These are phyloP conservation scores for Heterocephalus glaber DNA, from an alignment of 2,113 vertebrate genomes.

Conservation along the genomic window DNA sequence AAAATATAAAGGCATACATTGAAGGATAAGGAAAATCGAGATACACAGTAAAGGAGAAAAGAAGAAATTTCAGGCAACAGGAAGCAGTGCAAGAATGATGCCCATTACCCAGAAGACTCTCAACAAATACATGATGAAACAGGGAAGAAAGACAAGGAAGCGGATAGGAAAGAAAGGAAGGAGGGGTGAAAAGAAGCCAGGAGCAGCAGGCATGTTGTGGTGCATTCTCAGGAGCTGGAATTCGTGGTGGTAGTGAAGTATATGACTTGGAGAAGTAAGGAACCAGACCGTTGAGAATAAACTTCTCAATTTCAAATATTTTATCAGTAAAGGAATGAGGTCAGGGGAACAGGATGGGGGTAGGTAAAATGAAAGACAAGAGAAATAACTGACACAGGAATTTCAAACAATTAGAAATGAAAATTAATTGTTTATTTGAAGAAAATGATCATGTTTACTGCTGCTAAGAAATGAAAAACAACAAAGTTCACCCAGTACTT, in stretches of 20 bases:
- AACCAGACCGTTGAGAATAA: background rate
- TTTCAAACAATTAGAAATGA: background rate
- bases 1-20: background rate
- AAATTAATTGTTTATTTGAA: constrained; percentile 6
- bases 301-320: background rate
- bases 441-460: background rate
- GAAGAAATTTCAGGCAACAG: background rate
- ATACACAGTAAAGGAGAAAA: background rate
- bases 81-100: background rate
- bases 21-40: background rate
- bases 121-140: background rate
- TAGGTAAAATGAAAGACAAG: background rate
- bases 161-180: background rate
- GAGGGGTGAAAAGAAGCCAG: too few species aligned
- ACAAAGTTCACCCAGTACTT: background rate
- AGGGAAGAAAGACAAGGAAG: background rate
- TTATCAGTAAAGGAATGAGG: background rate
- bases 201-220: background rate
- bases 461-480: constrained; percentile 22
- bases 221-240: background rate
- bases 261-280: background rate
- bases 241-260: background rate
- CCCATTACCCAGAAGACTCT: background rate
- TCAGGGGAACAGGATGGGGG: background rate
- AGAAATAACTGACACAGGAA: background rate